phyloP scores from a whole-genome alignment of 2,888 invertebrate genomes.

The Sminthurinus aureus region DNA sequence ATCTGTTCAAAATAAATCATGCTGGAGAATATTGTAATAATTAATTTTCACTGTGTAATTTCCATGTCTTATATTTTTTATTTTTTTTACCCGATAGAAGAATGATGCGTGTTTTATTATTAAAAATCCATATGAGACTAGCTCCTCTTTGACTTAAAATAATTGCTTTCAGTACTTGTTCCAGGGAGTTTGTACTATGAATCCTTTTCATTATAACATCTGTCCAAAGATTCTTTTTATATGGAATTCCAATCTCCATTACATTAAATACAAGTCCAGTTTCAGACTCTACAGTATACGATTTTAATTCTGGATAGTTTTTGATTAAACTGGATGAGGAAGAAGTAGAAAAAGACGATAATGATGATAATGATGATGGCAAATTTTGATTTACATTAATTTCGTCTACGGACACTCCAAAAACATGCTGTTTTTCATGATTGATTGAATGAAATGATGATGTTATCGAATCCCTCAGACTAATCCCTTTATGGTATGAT shows the following conservation, averaged over 20 bases:
- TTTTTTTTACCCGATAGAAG: constrained; percentile 11
- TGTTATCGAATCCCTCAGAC: background rate
- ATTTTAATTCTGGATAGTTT: background rate
- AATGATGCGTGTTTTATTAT: constrained; percentile 3
- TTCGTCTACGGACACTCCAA: background rate
- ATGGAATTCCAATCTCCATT: background rate
- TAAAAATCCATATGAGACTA: background rate
- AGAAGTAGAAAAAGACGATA: too few species aligned
- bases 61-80: too few species aligned
- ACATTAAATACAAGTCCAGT: background rate
- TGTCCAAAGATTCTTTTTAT: background rate
- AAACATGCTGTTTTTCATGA: too few species aligned
- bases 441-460: too few species aligned
- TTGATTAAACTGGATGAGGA: too few species aligned
- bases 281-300: background rate
- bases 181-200: too few species aligned
- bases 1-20: too few species aligned
- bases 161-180: background rate
- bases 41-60: too few species aligned
- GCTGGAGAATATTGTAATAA: too few species aligned
- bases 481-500: background rate
- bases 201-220: background rate
- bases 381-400: background rate
- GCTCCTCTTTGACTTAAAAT: background rate
- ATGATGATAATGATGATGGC: background rate